Conservation (phyloP, 1,140 invertebrate genomes). For the Notospermus geniculatus region DNA sequence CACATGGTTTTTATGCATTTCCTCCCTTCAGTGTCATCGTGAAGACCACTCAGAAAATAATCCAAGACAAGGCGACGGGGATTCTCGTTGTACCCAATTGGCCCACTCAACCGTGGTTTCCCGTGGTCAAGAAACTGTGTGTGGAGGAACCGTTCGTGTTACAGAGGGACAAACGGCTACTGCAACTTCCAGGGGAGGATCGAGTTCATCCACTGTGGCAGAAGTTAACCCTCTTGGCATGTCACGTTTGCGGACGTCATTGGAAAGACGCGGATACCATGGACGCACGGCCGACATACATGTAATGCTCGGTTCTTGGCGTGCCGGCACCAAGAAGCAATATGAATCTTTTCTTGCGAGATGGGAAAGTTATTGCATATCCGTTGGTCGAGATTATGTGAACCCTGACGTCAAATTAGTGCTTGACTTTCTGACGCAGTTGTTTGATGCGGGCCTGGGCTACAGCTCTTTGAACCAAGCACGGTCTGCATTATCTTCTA, state of each 20-base stretch:
- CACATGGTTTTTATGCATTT: constrained; percentile 24
- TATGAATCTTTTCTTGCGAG: constrained; percentile 16
- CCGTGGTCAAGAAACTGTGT: constrained; percentile 13
- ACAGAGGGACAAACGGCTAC: constrained; percentile 7
- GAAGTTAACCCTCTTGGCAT: constrained; percentile 12
- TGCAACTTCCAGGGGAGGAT: constrained; percentile 9
- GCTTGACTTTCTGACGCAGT: constrained; percentile 20
- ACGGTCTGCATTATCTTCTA: constrained; percentile 16
- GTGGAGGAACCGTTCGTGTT: constrained; percentile 16
- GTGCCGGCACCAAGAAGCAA: constrained; percentile 17
- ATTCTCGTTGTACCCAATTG: constrained; percentile 20
- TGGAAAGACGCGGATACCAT: constrained; percentile 16
- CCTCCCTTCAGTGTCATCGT: constrained; percentile 27
- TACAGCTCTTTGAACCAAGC: constrained; percentile 24
- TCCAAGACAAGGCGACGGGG: constrained; percentile 5
- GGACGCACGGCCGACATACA: constrained; percentile 7
- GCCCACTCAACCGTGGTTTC: constrained; percentile 25
- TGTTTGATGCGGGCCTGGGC: constrained; percentile 14
- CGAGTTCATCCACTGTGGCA: constrained; percentile 14
- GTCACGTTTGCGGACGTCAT: constrained; percentile 15
- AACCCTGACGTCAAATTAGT: too few species aligned
- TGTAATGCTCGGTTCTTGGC: constrained; percentile 13
- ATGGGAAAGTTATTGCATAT: constrained; percentile 25
- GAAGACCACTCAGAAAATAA: constrained; percentile 20
- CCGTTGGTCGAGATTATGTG: too few species aligned